Evolutionary conservation across 2,797 vertebrate genomes (phyloP), one percentile per base, ranked within the genome.

Genomic region (Pampus argenteus): DNA sequence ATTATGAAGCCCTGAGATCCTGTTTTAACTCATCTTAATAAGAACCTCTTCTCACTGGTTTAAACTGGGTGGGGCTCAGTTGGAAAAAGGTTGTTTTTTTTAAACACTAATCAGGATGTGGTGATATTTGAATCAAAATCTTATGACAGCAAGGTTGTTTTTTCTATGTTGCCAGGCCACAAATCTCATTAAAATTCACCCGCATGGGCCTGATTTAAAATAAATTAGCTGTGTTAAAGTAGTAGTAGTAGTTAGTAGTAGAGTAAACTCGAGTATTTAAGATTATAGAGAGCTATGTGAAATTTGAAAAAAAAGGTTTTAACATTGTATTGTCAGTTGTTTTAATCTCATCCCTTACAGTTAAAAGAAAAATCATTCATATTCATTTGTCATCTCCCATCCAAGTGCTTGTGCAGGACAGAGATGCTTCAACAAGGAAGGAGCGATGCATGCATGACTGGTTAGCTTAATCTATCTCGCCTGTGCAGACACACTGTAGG

Each of bases 391-490:
- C 69, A 67, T 65, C 38, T 72, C 26, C 23, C 60, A 56, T 73
- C 66, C 59, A 17, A 73, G 51, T 52, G 50, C 34, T 67, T 34
- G 29, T 66, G 60, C 22, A 77, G 23, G 18, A 26, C 52, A 48
- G 69, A 64, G 73, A 77, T 79, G 81, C 57, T 68, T 68, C 71
- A 51, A 23, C 55, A 40, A 71, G 48, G 57, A 79, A 76, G 73
- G 64, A 81, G 59, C 50, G 61, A 61, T 64, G 40, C 31, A 22
- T 29, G 58, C 81, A 79, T 63, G 78, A 52, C 50, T 74, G 70
- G 54, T 23, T 63, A 25, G 23, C 40, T 52, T 81, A 55, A 82
- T 83, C 81, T 62, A 28, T 81, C 55, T 48, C 48, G 3, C 47
- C 59, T 45, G 38, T 71, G 54, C 71, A 76, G 59, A 75, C 57